phyloP scores from a whole-genome alignment of 2,113 vertebrate genomes.

The Pampusana beccarii region DNA sequence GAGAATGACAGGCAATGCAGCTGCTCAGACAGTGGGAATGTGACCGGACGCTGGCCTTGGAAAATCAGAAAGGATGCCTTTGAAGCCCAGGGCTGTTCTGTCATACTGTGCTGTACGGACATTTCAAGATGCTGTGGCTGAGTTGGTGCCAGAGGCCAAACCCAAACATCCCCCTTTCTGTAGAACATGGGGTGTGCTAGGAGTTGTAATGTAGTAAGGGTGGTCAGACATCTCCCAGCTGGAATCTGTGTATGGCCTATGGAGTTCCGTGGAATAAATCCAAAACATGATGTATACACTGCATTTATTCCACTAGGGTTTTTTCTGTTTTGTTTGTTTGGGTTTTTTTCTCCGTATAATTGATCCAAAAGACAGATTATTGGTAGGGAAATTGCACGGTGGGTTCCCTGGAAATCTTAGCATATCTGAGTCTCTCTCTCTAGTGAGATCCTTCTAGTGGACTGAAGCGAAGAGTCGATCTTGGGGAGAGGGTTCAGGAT shows the following conservation, averaged over 20 bases:
- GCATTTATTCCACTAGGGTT: not conserved
- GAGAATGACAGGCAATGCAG: not conserved
- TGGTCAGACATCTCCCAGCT: not conserved
- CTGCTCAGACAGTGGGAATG: not conserved
- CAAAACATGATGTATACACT: not conserved
- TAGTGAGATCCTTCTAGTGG: not conserved
- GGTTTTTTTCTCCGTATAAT: rapidly evolving
- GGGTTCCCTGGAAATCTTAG: not conserved
- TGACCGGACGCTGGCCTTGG: not conserved
- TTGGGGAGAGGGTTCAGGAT: not conserved
- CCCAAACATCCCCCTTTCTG: not conserved
- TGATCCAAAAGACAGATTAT: not conserved
- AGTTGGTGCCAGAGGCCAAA: not conserved
- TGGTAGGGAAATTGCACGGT: not conserved
- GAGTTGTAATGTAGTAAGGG: not conserved
- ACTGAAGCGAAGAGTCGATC: not conserved
- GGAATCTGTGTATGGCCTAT: not conserved
- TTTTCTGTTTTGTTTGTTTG: not conserved
- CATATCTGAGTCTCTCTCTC: not conserved
- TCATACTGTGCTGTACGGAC: not conserved
- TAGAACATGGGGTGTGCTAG: not conserved
- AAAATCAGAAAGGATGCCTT: not conserved
- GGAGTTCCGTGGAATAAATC: not conserved
- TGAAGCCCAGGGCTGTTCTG: not conserved
- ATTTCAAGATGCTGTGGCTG: not conserved